Evolutionary conservation across 2,113 vertebrate genomes (phyloP), one percentile per base, ranked within the genome.

Genomic region (Tylochromis polylepis): DNA sequence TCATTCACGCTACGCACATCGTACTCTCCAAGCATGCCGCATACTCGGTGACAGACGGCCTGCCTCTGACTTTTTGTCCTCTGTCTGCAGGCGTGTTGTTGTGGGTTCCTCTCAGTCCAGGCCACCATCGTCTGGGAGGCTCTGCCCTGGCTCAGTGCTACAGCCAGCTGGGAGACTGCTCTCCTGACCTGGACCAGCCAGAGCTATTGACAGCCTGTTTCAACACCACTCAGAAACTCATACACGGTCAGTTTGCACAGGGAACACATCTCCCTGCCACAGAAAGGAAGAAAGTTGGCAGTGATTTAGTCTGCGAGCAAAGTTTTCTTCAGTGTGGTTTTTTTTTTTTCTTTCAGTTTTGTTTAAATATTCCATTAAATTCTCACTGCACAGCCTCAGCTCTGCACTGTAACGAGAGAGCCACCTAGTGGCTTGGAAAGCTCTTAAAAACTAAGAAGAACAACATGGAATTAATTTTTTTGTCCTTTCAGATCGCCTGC

Each of bases 121-220:
- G 96, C 29, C 93, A 5, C 79, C 95, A 98, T 87, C 96, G 98
- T 1, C 87, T 99, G 1, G 98, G 98, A 31, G 98, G 97, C 38
- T 97, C 97, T 0, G 97, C 98, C 5, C 87, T 99, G 89, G 97
- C 98, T 87, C 98, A 99, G 93, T 98, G 97, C 92, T 98, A 96
- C 88, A 93, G 95, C 3, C 98, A 99, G 93, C 90, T 99, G 18
- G 98, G 98, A 27, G 96, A 98, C 22, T 49, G 92, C n/a, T 96
- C 96, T 58, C 98, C 98, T 2, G 96, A 99, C 92, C 93, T 99
- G 90, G 97, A 98, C 81, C 53, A 94, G 29, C 97, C 98, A 0
- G 85, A 93, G 3, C 89, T 94, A 29, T 92, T 99, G 43, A 92
- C 92, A 1, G 92, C 90, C 81, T 97, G 97, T 85, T 99, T 99